Evolutionary conservation across 2,113 vertebrate species (phyloP), one percentile per base, ranked within the genome.

Genomic region (Petrocephalus microphthalmus): DNA sequence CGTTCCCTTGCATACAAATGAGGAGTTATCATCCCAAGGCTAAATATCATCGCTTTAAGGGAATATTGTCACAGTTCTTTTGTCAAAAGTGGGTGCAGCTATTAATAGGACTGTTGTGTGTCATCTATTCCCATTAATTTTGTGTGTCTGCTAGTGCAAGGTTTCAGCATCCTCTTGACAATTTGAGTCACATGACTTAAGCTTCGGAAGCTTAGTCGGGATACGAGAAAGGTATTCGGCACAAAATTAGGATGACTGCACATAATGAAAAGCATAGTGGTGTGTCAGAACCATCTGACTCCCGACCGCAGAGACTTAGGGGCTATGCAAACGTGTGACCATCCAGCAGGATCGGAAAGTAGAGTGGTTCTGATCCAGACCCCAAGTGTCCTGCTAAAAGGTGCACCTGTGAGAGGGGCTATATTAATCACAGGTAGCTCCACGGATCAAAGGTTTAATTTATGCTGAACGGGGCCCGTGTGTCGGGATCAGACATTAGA

Each of bases 361-460:
- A 20, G 51, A 33, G 5, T 15, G 29, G 19, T 86, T 67, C 51
- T 45, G 15, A 25, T 47, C 51, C 33, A 29, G 56, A 45, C 49
- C 45, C 22, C 45, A 29, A 29, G 86, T 33, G 25, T 83, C 85
- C 29, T 47, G 90, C 91, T 90, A 78, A 88, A 54, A 88, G 54
- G 85, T 91, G 86, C 78, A 89, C 87, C 37, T 49, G 87, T 13
- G n/a, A 71, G 87, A 22, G 17, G 2, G 67, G 25, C 90, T 89
- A 91, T 91, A 94, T 93, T 94, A 94, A 94, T 94, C 93, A 89
- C 90, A 92, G 91, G 91, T 92, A 93, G 92, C 91, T 64, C 86
- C 25, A 91, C 90, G 91, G 93, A 93, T 94, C 91, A 92, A 91
- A 92, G 92, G 92, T 93, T 94, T 94, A 89, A 94, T 93, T 92